phyloP scores from a whole-genome alignment of 1,140 invertebrate species.

The Ephestia elutella region DNA sequence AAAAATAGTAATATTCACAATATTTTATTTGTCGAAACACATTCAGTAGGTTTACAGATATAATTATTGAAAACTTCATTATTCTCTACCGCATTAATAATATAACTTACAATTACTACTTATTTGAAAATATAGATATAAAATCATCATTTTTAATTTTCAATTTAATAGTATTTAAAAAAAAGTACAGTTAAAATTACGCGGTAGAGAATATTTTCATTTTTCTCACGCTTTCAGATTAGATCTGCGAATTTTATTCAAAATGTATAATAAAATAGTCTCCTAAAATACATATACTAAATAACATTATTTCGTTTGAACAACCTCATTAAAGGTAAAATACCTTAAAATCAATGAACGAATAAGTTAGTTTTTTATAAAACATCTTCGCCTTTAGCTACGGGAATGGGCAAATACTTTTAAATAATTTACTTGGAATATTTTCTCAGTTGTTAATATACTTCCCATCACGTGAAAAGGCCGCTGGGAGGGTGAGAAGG shows the following conservation, averaged over 20 bases:
- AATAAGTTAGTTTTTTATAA: neutral
- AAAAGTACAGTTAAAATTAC: neutral
- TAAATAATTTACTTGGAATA: too few relatives aligned
- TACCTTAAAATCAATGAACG: neutral
- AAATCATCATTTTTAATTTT: neutral
- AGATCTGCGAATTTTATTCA: neutral
- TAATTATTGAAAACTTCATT: conserved; percentile 8
- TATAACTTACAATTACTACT: neutral
- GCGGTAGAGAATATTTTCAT: neutral
- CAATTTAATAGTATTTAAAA: too few relatives aligned
- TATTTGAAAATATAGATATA: neutral
- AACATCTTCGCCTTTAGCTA: neutral
- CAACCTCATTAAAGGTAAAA: conserved; percentile 2
- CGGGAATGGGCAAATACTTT: too few relatives aligned
- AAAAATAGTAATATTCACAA: conserved; percentile 26
- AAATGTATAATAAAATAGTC: neutral
- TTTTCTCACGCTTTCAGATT: neutral
- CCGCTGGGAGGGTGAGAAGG: too few relatives aligned
- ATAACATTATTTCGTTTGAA: conserved; percentile 1
- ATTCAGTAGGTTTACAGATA: conserved; percentile 27
- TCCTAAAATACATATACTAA: neutral
- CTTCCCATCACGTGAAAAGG: too few relatives aligned
- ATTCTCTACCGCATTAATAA: neutral
- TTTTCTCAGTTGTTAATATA: too few relatives aligned
- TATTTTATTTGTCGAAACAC: conserved; percentile 40